phyloP scores from a whole-genome alignment of 2,888 invertebrate species.

The Nemotelus pantherinus region DNA sequence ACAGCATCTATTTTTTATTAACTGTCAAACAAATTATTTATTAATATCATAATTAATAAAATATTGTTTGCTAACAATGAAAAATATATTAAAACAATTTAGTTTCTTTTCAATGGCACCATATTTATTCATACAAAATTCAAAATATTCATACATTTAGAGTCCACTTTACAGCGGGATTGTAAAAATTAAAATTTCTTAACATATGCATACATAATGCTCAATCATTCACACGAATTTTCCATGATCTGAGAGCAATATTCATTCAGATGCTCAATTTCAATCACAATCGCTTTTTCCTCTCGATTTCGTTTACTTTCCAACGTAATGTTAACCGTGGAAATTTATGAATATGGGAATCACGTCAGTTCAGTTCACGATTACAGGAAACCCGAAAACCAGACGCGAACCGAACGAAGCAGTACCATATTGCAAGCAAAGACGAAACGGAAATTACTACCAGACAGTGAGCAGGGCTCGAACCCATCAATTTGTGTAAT shows the following conservation, averaged over 20 bases:
- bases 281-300: background rate
- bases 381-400: background rate
- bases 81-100: no score
- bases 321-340: background rate
- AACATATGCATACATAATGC: background rate
- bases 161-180: no score
- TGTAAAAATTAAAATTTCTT: no score
- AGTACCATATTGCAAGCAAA: slow-evolving; percentile 24
- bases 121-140: no score
- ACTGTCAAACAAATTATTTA: no score
- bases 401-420: background rate
- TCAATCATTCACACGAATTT: background rate
- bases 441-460: background rate
- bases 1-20: no score
- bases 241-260: background rate
- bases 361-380: background rate
- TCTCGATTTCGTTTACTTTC: background rate
- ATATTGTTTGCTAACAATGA: no score
- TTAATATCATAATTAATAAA: no score
- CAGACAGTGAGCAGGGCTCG: slow-evolving; percentile 6
- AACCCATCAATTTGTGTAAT: slow-evolving; percentile 34
- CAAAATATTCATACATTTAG: no score
- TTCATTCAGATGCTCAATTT: background rate
- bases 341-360: background rate
- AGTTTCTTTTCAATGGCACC: no score